Base-by-base conservation (phyloP, 1,140 invertebrate genomes). In the Drosophila rhopaloa region DNA sequence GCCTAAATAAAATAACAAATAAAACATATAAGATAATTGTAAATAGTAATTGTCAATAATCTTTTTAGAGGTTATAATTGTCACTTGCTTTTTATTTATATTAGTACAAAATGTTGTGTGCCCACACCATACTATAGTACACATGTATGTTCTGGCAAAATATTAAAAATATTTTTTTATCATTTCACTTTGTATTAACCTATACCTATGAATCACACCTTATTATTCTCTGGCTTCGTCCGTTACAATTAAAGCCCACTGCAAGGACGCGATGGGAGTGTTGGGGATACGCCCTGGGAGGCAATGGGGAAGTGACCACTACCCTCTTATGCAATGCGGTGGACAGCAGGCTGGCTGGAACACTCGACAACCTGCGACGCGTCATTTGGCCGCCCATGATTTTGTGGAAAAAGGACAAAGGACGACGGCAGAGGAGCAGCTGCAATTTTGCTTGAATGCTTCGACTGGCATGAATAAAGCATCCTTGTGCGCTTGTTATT, bases 381-480 rank as follows among this genome's bases (percentile, higher is more conserved):
- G 84, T 89, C 84, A 89, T 84, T 89, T 89, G 76, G 80, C 65
- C 54, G 56, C 53, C 74, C 67, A 68, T 62, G 54, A 79, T 61
- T 60, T 59, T 60, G 62, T 62, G 79, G 57, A 57, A 56, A 40
- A 41, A 40, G 29, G 37, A 43, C 71, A 50, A 76, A 46, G 47
- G 24, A 81, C 43, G 50, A 46, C 19, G 56, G 56, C 40, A 14
- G 65, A 56, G 67, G 47, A 70, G 71, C 84, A 89, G 84, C 73
- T 89, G 84, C 82, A 81, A 81, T 73, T 81, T 85, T 78, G 70
- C 80, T 78, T 71, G 73, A 89, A 83, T 83, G 79, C 57, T 74
- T 89, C 61, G 60, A 61, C 81, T 66, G 79, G 63, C 65, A 81
- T 86, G 82, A 86, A 86, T 85, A 86, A 86, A 86, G 78, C 81